Evolutionary conservation across 2,888 invertebrate genomes (phyloP), one percentile per base, ranked within the genome.

Genomic region (Microctonus hyperodae): DNA sequence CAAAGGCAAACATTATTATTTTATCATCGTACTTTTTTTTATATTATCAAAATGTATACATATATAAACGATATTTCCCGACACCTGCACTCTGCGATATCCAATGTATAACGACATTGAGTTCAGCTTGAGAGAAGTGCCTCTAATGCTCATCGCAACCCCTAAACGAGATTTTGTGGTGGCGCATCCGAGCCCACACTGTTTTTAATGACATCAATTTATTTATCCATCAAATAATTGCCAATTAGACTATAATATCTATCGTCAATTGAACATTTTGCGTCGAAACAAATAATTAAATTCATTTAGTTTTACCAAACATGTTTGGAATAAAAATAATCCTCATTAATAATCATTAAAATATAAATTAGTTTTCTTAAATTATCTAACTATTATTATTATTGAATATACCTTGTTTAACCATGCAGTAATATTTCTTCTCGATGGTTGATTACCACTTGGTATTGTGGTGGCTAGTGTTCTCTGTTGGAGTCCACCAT

Each of bases 391-490:
- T 3, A 28, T 28, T 7, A 28, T 5, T 28, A 28, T 5, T 28
- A 28, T 5, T 28, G 28, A 28, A 5, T 76, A 83, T 75, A 79
- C 85, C 84, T 77, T 82, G 75, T 78, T 76, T 76, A 85, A 71
- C 85, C 86, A 75, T 71, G 79, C 75, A 48, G 79, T 81, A 64
- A 75, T 79, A 69, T 81, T 84, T 69, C 75, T 77, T 75, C 79
- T 80, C 68, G 75, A 76, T 72, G 76, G 72, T 61, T 75, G 78
- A 70, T 75, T 78, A 35, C 75, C 75, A 23, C 73, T 76, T 23
- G 79, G 76, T 64, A 80, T 75, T 25, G 85, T 88, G 79, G 89
- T 89, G 78, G 88, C 88, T 74, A 89, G 81, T 51, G 88, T 89
- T 71, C 85, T 84, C 78, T 87, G 87, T 74, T 88, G 88, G 56